phyloP scores from a whole-genome alignment of 2,888 invertebrate species.

The Cryptops parisi region DNA sequence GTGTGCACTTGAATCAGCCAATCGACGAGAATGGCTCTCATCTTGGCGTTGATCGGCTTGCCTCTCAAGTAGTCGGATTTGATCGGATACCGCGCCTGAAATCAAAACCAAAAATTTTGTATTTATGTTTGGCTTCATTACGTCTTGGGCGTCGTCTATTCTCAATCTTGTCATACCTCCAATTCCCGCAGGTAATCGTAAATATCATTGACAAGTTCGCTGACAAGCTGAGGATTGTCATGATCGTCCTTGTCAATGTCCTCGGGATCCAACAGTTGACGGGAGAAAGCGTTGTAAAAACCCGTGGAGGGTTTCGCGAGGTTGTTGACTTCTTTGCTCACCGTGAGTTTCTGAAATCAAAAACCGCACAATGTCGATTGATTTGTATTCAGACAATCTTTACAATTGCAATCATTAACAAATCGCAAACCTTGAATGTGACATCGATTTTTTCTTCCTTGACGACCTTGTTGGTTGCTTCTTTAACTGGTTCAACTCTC shows the following conservation, averaged over 20 bases:
- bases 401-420: too few relatives aligned
- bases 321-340: too few relatives aligned
- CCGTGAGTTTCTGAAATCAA: too few relatives aligned
- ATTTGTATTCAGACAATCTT: too few relatives aligned
- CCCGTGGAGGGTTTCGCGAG: too few relatives aligned
- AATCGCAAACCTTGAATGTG: too few relatives aligned
- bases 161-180: slow-evolving; percentile 38
- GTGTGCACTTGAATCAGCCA: slow-evolving; percentile 88
- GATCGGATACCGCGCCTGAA: slow-evolving; percentile 46
- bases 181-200: slow-evolving; percentile 62
- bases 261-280: slow-evolving; percentile 22
- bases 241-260: slow-evolving; percentile 60
- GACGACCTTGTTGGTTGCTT: too few relatives aligned
- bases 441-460: too few relatives aligned
- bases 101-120: slow-evolving; percentile 15
- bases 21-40: slow-evolving; percentile 79
- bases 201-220: slow-evolving; percentile 78
- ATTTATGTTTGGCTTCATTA: not conserved
- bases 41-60: slow-evolving; percentile 54
- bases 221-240: slow-evolving; percentile 60
- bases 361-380: too few relatives aligned
- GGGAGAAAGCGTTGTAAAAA: slow-evolving; percentile 18
- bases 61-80: slow-evolving; percentile 48
- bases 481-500: too few relatives aligned
- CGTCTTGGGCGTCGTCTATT: not conserved